phyloP scores from a whole-genome alignment of 2,113 vertebrate genomes.

The Megaleporinus macrocephalus region DNA sequence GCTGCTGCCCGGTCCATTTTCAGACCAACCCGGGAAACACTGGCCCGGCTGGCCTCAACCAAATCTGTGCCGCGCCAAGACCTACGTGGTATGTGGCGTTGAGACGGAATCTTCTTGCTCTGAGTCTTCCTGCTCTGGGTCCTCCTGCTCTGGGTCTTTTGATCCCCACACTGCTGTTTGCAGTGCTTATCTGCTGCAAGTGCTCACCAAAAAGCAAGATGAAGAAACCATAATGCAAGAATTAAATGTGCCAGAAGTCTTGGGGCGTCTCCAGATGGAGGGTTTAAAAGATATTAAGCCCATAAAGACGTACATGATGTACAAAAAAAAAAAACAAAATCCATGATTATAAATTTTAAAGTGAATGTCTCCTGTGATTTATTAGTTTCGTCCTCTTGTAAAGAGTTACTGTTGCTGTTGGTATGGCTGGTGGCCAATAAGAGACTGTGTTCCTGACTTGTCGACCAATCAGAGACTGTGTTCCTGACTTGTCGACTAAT shows the following conservation, averaged over 20 bases:
- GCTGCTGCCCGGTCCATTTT: slow-evolving; percentile 4
- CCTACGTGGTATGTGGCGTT: neutral
- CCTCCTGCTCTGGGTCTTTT: neutral
- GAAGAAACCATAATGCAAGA: neutral
- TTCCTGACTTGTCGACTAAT: too few species aligned
- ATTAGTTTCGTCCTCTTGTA: too few species aligned
- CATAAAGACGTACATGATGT: too few species aligned
- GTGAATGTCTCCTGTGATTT: too few species aligned
- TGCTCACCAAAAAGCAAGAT: neutral
- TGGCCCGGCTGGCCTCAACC: neutral
- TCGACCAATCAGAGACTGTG: too few species aligned
- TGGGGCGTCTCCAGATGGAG: too few species aligned
- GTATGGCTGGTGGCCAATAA: too few species aligned
- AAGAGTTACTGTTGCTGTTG: too few species aligned
- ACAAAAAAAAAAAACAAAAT: too few species aligned
- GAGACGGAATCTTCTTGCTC: neutral
- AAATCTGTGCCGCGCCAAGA: neutral
- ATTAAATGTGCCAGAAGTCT: neutral
- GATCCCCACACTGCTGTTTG: neutral
- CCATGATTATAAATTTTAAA: too few species aligned
- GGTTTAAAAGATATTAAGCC: too few species aligned
- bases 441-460: too few species aligned
- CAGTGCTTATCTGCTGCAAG: neutral
- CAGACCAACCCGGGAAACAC: neutral
- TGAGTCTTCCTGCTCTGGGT: neutral